Evolutionary conservation across 2,113 vertebrate genomes (phyloP).

Genomic region (Rhipidura dahli): DNA sequence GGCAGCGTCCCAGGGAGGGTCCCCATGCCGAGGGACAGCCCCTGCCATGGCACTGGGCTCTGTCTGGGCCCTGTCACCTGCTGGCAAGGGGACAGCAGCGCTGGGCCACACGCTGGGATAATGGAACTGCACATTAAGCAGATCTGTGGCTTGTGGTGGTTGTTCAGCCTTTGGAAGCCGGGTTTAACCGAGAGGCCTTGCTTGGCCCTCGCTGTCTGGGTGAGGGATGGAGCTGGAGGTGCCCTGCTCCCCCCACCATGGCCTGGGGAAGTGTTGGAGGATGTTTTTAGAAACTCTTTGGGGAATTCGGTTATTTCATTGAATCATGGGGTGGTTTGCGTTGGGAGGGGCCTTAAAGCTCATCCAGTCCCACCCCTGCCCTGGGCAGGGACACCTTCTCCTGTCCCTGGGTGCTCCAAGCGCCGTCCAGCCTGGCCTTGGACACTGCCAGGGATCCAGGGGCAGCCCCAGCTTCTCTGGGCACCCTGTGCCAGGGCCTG

Average conservation of each 20-base stretch:
- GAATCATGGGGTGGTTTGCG: fast-evolving
- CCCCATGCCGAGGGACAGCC: fast-evolving
- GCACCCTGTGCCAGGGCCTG: neutral
- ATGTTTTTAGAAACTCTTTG: neutral
- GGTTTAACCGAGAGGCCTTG: neutral
- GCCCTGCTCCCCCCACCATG: neutral
- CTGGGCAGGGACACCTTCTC: fast-evolving
- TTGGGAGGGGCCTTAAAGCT: neutral
- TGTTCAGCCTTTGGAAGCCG: neutral
- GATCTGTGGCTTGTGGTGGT: neutral
- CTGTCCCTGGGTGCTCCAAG: neutral
- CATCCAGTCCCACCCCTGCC: neutral
- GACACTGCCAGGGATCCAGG: neutral
- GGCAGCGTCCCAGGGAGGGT: neutral
- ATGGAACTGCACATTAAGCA: neutral
- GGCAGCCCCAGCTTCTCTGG: neutral
- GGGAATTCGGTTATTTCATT: neutral
- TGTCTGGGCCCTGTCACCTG: neutral
- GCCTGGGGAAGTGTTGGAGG: neutral
- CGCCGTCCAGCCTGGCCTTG: fast-evolving
- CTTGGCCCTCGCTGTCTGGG: neutral
- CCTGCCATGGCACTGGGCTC: fast-evolving
- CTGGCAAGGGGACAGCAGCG: neutral
- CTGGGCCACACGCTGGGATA: neutral
- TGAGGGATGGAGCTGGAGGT: neutral